Base-by-base conservation (phyloP, 2,797 vertebrate species). In the Peromyscus attwateri region DNA sequence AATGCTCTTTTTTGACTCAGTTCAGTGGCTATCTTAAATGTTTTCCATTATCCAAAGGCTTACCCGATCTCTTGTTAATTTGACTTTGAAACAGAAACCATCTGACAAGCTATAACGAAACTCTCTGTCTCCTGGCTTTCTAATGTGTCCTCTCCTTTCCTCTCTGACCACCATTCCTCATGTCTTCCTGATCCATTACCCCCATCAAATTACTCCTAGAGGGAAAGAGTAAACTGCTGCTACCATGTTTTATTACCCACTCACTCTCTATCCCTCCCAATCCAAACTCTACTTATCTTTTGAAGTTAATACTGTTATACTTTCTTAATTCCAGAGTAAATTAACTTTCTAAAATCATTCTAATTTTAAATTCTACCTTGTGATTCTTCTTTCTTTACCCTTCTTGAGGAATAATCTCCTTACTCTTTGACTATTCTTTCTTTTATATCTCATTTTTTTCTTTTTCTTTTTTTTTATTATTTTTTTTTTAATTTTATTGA, bases 291-390 rank as follows among this genome's bases (percentile, higher is more conserved):
- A 70, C n/a, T 71, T 60, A 4, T 77, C 7, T 91, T 96, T 55
- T 16, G n/a, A 91, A 91, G 73, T 94, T 31, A 77, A 70, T 89
- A 37, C 31, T 80, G 76, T 73, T 23, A 57, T 79, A 80, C 62
- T 94, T 94, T 87, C 40, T 89, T 68, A 87, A 89, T 92, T 91
- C 5, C 40, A 87, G 25, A 75, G 12, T 31, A 27, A 92, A n/a
- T 19, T 34, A 91, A 52, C 9, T 17, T 89, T 43, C 46, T 9
- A 46, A 79, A 73, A 19, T 75, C 6, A 66, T 73, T 55, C 46
- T 90, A 76, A 94, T 43, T 57, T 89, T 93, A 77, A 89, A 62
- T 21, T 71, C 23, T 29, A 81, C 13, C 2, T 71, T 43, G 89
- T 43, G 29, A 80, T 10, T 76, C 6, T 6, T 40, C 94, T 87